These are phyloP conservation scores for Urophycis tenuis DNA, from an alignment of 2,797 vertebrate species.

Conservation along the genomic window DNA sequence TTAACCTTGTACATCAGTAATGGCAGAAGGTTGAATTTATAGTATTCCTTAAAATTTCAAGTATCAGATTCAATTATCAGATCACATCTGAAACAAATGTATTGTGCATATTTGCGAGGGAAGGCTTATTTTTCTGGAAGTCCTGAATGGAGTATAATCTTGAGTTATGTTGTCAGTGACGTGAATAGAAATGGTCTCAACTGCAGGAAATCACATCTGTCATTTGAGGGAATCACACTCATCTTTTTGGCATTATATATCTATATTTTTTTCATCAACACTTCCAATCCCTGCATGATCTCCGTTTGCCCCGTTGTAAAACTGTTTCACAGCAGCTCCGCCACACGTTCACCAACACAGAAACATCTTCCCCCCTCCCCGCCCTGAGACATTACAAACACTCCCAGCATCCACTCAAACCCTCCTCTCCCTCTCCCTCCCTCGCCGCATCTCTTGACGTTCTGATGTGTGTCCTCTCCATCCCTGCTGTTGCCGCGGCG, in stretches of 20 bases:
- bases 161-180: not conserved
- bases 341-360: not conserved
- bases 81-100: not conserved
- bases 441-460: slow-evolving; percentile 25
- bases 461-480: not conserved
- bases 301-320: not conserved
- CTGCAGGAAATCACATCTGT: not conserved
- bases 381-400: not conserved
- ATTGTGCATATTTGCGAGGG: not conserved
- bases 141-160: not conserved
- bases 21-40: no score
- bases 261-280: not conserved
- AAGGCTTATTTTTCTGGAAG: not conserved
- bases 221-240: not conserved
- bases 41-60: no score
- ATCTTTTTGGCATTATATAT: not conserved
- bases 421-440: no score
- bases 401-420: not conserved
- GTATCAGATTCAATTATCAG: no score
- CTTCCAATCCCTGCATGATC: not conserved
- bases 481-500: slow-evolving; percentile 31
- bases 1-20: no score
- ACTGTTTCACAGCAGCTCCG: not conserved
- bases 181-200: not conserved
- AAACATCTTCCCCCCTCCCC: not conserved